Base-by-base conservation (phyloP, 2,113 vertebrate species). In the Oryzias melastigma region DNA sequence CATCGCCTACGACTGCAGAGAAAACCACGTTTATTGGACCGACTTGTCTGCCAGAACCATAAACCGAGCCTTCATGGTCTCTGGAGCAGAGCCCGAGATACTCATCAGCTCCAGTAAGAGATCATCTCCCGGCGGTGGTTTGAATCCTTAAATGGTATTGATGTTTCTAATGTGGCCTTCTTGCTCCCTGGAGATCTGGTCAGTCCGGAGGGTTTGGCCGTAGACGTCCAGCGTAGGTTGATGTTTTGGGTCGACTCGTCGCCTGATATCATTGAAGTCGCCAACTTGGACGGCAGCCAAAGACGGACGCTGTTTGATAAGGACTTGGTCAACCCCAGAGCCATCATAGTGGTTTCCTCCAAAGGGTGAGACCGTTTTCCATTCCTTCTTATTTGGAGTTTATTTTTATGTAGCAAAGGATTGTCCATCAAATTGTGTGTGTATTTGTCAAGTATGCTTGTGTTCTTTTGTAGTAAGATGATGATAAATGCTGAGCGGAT, bases 181-280 rank as follows among this genome's bases (percentile, higher is more conserved):
- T 25, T 49, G 46, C 25, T 60, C 47, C 14, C 5, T 12, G n/a
- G 79, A 99, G 97, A 93, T 25, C 90, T 99, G 19, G 89, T 94
- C 62, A 98, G 96, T 87, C 96, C 97, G 0, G 97, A 99, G 82
- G 97, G 97, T 35, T 86, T 99, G 55, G 92, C 95, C 0, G 88
- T 98, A 43, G 97, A 99, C 18, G 91, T 90, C 24, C 78, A 92
- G 7, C 93, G 92, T 0, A 84, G 94, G 75, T 88, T 81, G 51
- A 82, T 98, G 88, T 99, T 97, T 87, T 99, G 97, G 97, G 98
- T 97, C 0, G 97, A 99, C 87, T 98, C 96, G 0, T 92, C 93
- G 3, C 87, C 93, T 7, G 97, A 98, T 60, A 89, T 91, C 77
- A 98, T 99, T 0, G 97, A 98, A 83, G 84, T 77, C 0, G 81